Percentiles rank a stretch among this genome's conserved stretches.
These are phyloP conservation scores for Globodera ellingtonae DNA, from an alignment of 1,140 invertebrate genomes.

Conservation along the genomic window DNA sequence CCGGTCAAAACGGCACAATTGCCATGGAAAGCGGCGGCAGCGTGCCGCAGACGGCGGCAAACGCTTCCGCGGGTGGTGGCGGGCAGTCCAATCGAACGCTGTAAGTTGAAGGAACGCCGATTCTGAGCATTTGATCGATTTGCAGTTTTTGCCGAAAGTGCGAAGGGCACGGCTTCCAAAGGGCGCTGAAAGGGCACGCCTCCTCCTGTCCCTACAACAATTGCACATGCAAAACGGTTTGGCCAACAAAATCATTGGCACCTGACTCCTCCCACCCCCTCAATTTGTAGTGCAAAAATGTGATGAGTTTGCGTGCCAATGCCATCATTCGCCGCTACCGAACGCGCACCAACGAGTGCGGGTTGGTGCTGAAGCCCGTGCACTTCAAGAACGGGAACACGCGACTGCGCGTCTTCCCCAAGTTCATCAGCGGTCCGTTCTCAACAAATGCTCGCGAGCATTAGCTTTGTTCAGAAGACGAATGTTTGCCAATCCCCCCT, in stretches of 20 bases:
- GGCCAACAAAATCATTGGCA: background rate
- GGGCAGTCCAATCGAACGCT: conserved; percentile 10
- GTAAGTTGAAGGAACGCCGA: background rate
- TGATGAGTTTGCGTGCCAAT: conserved; percentile 64
- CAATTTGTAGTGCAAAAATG: conserved; percentile 59
- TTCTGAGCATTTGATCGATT: background rate
- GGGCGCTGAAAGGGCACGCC: conserved; percentile 61
- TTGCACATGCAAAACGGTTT: conserved; percentile 62
- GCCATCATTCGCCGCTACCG: conserved; percentile 62
- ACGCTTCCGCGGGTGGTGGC: conserved; percentile 6
- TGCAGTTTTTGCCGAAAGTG: conserved; percentile 61
- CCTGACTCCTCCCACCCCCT: background rate
- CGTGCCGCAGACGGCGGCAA: background rate
- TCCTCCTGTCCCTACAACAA: conserved; percentile 61
- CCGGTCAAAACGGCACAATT: background rate
- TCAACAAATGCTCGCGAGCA: background rate
- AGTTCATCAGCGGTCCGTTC: conserved; percentile 61
- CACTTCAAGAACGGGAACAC: conserved; percentile 65
- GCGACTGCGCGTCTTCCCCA: conserved; percentile 59
- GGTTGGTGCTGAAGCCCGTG: conserved; percentile 62
- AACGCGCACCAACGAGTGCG: conserved; percentile 61
- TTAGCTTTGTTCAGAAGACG: conserved; percentile 49
- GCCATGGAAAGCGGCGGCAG: background rate
- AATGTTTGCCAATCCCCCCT: conserved; percentile 59
- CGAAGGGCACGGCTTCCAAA: conserved; percentile 60